A percentile compares a stretch with the other conserved stretches of the same genome.
phyloP scores from a whole-genome alignment of 2,888 invertebrate genomes.

The Hirtodrosophila duncani region DNA sequence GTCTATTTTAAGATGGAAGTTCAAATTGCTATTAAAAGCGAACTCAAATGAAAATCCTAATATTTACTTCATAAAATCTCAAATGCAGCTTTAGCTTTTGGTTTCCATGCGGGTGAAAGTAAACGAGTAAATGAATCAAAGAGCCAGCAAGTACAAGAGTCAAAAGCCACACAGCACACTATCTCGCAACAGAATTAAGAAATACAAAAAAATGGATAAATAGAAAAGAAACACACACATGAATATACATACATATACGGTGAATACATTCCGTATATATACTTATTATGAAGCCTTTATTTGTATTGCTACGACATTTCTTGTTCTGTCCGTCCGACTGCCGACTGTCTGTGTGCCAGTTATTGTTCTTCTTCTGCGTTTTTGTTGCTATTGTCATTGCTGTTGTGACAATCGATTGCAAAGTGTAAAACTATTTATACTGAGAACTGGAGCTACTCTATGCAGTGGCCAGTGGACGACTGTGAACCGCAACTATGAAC shows the following conservation, averaged over 20 bases:
- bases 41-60: no score
- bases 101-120: background rate
- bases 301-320: conserved; percentile 12
- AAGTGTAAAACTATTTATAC: conserved; percentile 10
- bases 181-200: background rate
- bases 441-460: background rate
- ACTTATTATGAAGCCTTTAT: conserved; percentile 39
- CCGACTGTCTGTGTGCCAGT: background rate
- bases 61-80: no score
- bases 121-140: conserved; percentile 3
- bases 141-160: background rate
- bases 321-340: background rate
- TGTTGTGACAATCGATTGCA: conserved; percentile 40
- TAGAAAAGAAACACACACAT: conserved; percentile 6
- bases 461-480: conserved; percentile 7
- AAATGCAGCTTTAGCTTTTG: no score
- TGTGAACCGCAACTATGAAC: conserved; percentile 24
- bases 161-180: no score
- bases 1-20: no score
- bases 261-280: conserved; percentile 40
- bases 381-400: no score
- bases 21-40: no score
- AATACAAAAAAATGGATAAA: conserved; percentile 17
- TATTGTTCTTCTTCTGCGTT: no score
- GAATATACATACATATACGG: conserved; percentile 9